Evolutionary conservation across 2,113 vertebrate genomes (phyloP), one percentile per base, ranked within the genome.

Genomic region (Antennarius striatus): DNA sequence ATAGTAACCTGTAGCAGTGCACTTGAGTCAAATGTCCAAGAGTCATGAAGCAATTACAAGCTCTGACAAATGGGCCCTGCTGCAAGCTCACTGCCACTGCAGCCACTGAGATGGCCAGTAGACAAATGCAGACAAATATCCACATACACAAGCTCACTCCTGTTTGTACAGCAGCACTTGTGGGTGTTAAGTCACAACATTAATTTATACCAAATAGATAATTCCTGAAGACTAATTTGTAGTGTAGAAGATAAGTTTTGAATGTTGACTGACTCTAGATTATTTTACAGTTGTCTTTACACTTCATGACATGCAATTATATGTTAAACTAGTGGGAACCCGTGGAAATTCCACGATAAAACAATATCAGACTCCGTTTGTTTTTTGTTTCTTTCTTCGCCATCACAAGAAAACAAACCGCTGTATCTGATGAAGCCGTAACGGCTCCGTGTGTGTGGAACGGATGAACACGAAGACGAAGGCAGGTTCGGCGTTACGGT

Each of bases 41-140:
- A 90, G 90, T 90, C 89, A 86, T 90, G 90, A 91, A 89, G 91
- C 91, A 91, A 89, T 91, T 91, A 91, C 90, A 87, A 73, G 53
- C 79, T 88, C 68, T 93, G 91, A 92, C 89, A 89, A 89, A 91
- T 92, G 85, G 86, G 80, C 77, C 79, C 83, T 71, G 80, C 83
- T 87, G 84, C 80, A 83, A 87, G 85, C 75, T 63, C 45, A 36
- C 79, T 65, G 79, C 77, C 28, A 63, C 87, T 79, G 75, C 51
- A 88, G 86, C 88, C 88, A 90, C 82, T 16, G 65, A 84, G 90
- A 89, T 63, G 80, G 82, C 86, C 83, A 64, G 57, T 71, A 74
- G 83, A 87, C 88, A 83, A 84, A 86, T 81, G 77, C 76, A 73
- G 74, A 66, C 68, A 75, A 80, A 75, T 63, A 75, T 64, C 72